Evolutionary conservation across 2,888 invertebrate species (phyloP).

Genomic region (Lymantria monacha): DNA sequence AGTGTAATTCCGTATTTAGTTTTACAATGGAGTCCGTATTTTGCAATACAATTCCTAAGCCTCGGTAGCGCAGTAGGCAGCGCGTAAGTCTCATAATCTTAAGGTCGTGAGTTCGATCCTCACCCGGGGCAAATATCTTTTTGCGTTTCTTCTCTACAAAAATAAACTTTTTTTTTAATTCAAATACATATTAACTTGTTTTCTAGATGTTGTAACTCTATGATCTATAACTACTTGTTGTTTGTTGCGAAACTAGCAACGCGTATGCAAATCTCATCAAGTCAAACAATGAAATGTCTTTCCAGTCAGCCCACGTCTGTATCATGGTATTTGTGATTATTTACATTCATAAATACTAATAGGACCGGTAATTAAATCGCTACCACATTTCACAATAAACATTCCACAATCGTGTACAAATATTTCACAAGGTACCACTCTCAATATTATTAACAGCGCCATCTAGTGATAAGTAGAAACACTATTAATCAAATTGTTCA

Average conservation of each 20-base stretch:
- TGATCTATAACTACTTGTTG: constrained; percentile 34
- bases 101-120: constrained; percentile 98
- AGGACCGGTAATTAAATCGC: constrained; percentile 41
- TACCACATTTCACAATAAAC: constrained; percentile 35
- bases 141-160: no score
- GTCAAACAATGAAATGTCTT: constrained; percentile 51
- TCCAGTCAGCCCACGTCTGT: constrained; percentile 52
- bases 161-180: not conserved
- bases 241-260: constrained; percentile 40
- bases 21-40: no score
- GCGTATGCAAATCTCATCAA: constrained; percentile 53
- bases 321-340: constrained; percentile 43
- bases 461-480: constrained; percentile 46
- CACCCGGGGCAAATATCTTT: constrained; percentile 88
- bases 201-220: constrained; percentile 21
- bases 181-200: not conserved
- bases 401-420: constrained; percentile 25
- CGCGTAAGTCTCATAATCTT: constrained; percentile 96
- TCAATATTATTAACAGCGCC: constrained; percentile 39
- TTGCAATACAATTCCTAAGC: constrained; percentile 48
- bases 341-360: constrained; percentile 51
- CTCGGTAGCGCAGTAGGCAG: constrained; percentile 94
- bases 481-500: constrained; percentile 13
- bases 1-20: no score
- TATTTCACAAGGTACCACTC: constrained; percentile 26